phyloP scores from a whole-genome alignment of 2,888 invertebrate genomes.

The Arrhopalites spinosus region DNA sequence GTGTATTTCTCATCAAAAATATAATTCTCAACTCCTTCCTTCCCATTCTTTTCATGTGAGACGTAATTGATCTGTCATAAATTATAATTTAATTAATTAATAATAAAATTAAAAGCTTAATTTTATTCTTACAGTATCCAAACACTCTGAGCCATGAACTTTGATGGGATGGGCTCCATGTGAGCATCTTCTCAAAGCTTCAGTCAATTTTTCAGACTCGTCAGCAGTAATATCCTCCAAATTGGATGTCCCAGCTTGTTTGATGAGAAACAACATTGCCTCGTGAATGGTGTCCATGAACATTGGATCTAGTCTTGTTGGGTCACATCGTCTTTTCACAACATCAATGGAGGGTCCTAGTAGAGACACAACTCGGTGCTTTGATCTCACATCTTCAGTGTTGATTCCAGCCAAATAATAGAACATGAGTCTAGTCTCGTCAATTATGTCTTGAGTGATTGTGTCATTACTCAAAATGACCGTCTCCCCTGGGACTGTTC shows the following conservation, averaged over 20 bases:
- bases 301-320: constrained; percentile 36
- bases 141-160: constrained; percentile 13
- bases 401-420: constrained; percentile 46
- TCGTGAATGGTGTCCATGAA: constrained; percentile 42
- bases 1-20: constrained; percentile 24
- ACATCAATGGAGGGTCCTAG: constrained; percentile 39
- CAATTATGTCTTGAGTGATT: constrained; percentile 36
- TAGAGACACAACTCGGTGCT: constrained; percentile 38
- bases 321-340: constrained; percentile 45
- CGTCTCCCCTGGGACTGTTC: constrained; percentile 33
- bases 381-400: constrained; percentile 40
- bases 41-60: constrained; percentile 8
- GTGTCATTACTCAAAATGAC: constrained; percentile 11
- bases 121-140: constrained; percentile 6
- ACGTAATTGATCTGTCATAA: constrained; percentile 16
- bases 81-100: neutral
- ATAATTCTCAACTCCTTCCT: constrained; percentile 14
- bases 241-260: constrained; percentile 40
- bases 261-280: constrained; percentile 46
- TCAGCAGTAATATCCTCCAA: constrained; percentile 35
- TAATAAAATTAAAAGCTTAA: neutral
- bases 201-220: constrained; percentile 3
- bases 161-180: constrained; percentile 16
- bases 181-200: constrained; percentile 14
- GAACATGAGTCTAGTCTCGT: constrained; percentile 47